These are phyloP conservation scores for Haliaeetus leucogaster DNA, from an alignment of 2,113 vertebrate species.

Conservation along the genomic window DNA sequence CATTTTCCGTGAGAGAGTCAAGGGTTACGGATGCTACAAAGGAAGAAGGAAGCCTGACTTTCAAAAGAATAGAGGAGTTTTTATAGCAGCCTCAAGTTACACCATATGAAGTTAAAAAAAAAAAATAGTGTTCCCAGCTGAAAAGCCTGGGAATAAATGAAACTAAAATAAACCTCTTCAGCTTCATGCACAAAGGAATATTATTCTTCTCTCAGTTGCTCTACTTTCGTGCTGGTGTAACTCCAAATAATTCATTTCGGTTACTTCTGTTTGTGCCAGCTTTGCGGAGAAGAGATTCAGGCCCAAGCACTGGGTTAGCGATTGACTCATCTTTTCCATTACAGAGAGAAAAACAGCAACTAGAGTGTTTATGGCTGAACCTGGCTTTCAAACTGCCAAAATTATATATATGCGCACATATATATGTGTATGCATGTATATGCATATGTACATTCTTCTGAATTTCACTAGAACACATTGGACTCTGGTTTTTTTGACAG, in stretches of 20 bases:
- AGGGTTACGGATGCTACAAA: neutral
- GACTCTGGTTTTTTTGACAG: neutral
- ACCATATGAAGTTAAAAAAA: neutral
- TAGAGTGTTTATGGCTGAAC: neutral
- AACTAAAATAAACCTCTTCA: slow-evolving; percentile 49
- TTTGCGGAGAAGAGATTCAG: neutral
- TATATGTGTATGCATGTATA: neutral
- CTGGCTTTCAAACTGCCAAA: neutral
- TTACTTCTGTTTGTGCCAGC: neutral
- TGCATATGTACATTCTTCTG: neutral
- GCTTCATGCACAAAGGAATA: neutral
- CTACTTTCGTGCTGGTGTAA: neutral
- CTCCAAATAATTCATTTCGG: neutral
- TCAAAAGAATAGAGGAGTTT: neutral
- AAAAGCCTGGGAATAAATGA: slow-evolving; percentile 43
- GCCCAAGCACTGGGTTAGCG: neutral
- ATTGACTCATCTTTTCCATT: neutral
- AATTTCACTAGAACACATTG: neutral
- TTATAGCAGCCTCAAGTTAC: neutral
- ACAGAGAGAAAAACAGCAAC: neutral
- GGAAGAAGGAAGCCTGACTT: neutral
- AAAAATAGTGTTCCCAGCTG: neutral
- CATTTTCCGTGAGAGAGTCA: neutral
- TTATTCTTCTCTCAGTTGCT: neutral
- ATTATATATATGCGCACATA: neutral